A percentile compares a stretch with the other conserved stretches of the same genome.
These are phyloP conservation scores for Monochamus alternatus DNA, from an alignment of 2,888 invertebrate genomes.

Conservation along the genomic window DNA sequence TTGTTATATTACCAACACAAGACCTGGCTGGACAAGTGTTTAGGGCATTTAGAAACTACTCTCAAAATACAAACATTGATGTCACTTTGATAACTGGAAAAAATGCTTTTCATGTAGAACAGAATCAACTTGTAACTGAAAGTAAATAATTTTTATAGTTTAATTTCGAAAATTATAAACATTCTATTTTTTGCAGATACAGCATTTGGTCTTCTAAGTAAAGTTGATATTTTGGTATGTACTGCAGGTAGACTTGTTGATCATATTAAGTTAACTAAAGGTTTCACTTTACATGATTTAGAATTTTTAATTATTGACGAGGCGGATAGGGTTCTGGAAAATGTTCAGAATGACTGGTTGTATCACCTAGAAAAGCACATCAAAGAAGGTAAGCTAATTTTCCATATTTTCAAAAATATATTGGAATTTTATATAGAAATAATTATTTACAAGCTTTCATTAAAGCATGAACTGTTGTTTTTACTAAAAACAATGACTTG, in stretches of 20 bases:
- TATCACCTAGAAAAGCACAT: constrained; percentile 84
- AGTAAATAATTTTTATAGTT: constrained; percentile 63
- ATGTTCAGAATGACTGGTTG: constrained; percentile 93
- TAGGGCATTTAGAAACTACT: constrained; percentile 84
- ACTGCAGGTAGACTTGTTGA: constrained; percentile 96
- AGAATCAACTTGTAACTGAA: constrained; percentile 75
- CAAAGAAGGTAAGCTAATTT: constrained; percentile 54
- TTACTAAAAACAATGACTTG: too few relatives aligned
- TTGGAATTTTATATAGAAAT: not conserved
- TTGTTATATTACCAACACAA: constrained; percentile 94
- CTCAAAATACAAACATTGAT: constrained; percentile 78
- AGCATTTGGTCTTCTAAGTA: constrained; percentile 75
- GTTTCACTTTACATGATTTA: constrained; percentile 81
- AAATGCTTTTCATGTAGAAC: constrained; percentile 79
- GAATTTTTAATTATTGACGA: constrained; percentile 95
- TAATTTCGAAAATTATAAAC: too few relatives aligned
- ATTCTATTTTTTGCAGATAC: constrained; percentile 71
- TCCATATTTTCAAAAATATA: constrained; percentile 1
- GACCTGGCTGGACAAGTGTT: constrained; percentile 93
- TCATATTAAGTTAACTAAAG: constrained; percentile 88
- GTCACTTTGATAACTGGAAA: constrained; percentile 82
- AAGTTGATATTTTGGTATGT: constrained; percentile 90
- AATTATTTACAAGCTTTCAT: too few relatives aligned
- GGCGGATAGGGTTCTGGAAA: constrained; percentile 95
- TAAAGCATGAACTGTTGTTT: too few relatives aligned